A percentile compares a stretch with the other conserved stretches of the same genome.
These are phyloP conservation scores for Andricus curvator DNA, from an alignment of 2,888 invertebrate species.

Conservation along the genomic window DNA sequence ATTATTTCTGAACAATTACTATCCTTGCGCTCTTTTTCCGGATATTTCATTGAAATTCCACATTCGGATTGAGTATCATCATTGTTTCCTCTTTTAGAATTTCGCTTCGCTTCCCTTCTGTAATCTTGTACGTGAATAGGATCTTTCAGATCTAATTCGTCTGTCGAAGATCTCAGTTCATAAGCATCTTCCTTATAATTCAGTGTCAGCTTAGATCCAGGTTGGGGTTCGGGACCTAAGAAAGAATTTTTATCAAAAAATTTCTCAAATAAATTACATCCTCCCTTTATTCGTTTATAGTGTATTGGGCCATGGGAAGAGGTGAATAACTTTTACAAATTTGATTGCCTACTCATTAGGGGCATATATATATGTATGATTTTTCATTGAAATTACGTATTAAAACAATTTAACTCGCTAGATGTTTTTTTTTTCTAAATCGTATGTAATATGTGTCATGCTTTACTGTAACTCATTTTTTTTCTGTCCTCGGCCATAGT, in stretches of 20 bases:
- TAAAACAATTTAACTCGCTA: no score
- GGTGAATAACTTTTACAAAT: no score
- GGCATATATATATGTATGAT: no score
- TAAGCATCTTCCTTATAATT: conserved; percentile 87
- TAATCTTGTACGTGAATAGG: conserved; percentile 78
- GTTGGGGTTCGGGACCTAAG: conserved; percentile 71
- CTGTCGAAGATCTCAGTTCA: conserved; percentile 91
- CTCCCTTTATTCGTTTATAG: neutral
- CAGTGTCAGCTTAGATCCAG: conserved; percentile 72
- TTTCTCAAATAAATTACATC: neutral
- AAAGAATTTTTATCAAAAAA: neutral
- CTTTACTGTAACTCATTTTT: no score
- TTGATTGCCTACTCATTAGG: no score
- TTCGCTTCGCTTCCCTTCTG: conserved; percentile 71
- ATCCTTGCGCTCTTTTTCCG: conserved; percentile 85
- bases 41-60: conserved; percentile 75
- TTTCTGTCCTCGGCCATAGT: no score
- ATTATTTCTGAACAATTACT: conserved; percentile 89
- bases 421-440: no score
- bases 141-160: conserved; percentile 92
- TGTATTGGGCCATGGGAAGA: no score
- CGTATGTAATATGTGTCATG: no score
- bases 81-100: conserved; percentile 72
- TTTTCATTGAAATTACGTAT: no score
- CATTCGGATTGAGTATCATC: conserved; percentile 75